Evolutionary conservation across 2,888 invertebrate genomes (phyloP), one percentile per base, ranked within the genome.

Genomic region (Xanthia icteritia): DNA sequence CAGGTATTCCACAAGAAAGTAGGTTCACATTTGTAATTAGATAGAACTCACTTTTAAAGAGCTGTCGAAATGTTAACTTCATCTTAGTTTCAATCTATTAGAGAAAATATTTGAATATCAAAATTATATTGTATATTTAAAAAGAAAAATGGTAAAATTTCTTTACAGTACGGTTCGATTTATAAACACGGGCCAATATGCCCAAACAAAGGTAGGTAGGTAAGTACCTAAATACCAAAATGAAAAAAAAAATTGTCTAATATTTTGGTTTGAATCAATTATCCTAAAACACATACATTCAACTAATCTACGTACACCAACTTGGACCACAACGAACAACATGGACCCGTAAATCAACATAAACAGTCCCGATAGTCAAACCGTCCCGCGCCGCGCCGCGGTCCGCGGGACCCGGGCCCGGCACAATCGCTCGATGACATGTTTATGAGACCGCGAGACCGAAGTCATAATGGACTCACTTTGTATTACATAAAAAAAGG

Each of bases 361-460:
- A 84, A 81, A 83, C 69, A 82, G 84, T 81, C 78, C 77, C 78
- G 82, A 86, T 88, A 86, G 82, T 54, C 39, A 27, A 85, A 75
- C 86, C 86, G 85, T 79, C 51, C 77, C 68, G 65, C 74, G 27
- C 78, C 73, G 71, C 63, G 74, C 65, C 60, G 48, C 17, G 73
- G 72, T 42, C 74, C 67, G 1, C 54, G 77, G 65, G 56, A 1
- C 51, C 51, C 3, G 20, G 51, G 2, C 54, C 61, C 56, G 27
- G 15, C 86, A 86, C 88, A 89, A 91, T 91, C 90, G 87, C 67
- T 80, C 91, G 94, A 92, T 93, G 94, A 94, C 94, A 94, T 94
- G 89, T 94, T 94, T 94, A 94, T 92, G 91, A 89, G 88, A 76
- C 78, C 79, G 75, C 77, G 77, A 65, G 75, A 74, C 80, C 69